Evolutionary conservation across 1,140 invertebrate genomes (phyloP), one percentile per base, ranked within the genome.

Genomic region (Contarinia nasturtii): DNA sequence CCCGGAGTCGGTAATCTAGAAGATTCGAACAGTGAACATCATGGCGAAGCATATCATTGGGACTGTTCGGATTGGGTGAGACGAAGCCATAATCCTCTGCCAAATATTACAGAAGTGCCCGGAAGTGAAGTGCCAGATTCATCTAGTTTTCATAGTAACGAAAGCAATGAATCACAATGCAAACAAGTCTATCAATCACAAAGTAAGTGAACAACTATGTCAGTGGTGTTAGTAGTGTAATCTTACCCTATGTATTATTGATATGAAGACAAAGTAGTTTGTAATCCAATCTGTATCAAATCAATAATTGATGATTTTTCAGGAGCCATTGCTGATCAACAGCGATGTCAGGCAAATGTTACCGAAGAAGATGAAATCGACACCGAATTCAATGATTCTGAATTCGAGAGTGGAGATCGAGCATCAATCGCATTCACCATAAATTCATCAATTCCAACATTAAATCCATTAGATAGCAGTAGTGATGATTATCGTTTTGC

Each of bases 1-100:
- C 10, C 27, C 4, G 27, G 27, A 5, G 27, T 27, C 27, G 10
- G 36, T 17, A 33, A 20, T 33, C 22, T 27, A 15, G 50, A 48
- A 12, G 27, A 49, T 48, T 50, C 49, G 54, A 57, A 54, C 27
- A 27, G 27, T 62, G 54, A 54, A 58, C 64, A 63, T 51, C 56
- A 70, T 67, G 62, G 64, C 77, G 27, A 27, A 27, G 83, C 82
- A 62, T 94, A 94, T 69, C 87, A 92, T 70, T 94, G 89, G 90
- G 90, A 94, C 69, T 91, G 86, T 63, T 92, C 87, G 52, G 90
- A 94, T 71, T 93, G 88, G 88, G 82, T 86, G 52, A 75, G 82
- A 48, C 76, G 76, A 55, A 80, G 76, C 63, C 80, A 86, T 66
- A 77, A 80, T 61, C 82, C 85, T 49, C 68, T 91, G 54, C 85